Evolutionary conservation across 2,888 invertebrate genomes (phyloP).

Genomic region (Melanostoma mellinum): DNA sequence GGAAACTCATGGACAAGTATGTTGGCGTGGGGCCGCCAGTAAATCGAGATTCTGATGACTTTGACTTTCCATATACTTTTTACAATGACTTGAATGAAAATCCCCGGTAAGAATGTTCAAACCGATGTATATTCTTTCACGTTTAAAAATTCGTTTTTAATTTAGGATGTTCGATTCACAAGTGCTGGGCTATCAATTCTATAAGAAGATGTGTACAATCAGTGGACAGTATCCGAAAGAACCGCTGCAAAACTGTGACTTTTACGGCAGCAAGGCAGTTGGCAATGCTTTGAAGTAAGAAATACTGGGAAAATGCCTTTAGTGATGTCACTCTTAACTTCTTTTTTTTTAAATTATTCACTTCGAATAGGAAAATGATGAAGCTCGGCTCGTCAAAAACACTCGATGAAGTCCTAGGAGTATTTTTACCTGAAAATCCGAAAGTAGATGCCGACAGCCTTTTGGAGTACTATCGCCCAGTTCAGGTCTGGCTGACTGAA

Average conservation of each 20-base stretch:
- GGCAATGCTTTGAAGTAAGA: constrained; percentile 37
- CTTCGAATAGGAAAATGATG: constrained; percentile 3
- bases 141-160: neutral
- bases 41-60: constrained; percentile 79
- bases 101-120: neutral
- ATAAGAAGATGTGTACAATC: constrained; percentile 24
- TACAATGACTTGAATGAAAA: neutral
- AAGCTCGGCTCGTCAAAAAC: constrained; percentile 3
- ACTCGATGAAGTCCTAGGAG: neutral
- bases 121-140: too few relatives aligned
- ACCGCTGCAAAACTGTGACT: constrained; percentile 90
- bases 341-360: neutral
- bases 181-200: constrained; percentile 25
- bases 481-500: neutral
- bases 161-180: constrained; percentile 13
- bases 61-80: neutral
- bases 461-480: neutral
- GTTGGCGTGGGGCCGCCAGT: constrained; percentile 87
- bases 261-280: constrained; percentile 85
- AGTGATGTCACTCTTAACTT: neutral
- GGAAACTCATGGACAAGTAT: constrained; percentile 84
- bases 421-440: constrained; percentile 1
- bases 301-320: neutral
- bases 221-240: constrained; percentile 75
- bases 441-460: neutral